Evolutionary conservation across 2,797 vertebrate genomes (phyloP).

Genomic region (Triplophysa yarkandensis): DNA sequence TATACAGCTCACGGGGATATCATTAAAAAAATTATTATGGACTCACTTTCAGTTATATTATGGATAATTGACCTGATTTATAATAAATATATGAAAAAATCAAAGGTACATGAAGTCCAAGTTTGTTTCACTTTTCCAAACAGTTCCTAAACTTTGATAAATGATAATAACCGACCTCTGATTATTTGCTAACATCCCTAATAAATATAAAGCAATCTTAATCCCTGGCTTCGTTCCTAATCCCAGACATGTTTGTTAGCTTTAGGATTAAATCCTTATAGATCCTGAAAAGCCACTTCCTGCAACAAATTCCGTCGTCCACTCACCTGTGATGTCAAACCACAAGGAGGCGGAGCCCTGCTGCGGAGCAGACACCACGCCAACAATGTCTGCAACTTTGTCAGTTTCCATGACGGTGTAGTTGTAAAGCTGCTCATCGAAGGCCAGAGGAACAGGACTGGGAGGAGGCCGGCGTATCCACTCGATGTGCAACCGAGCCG

Average conservation of each 20-base stretch:
- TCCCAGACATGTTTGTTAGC: not conserved
- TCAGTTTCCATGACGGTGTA: conserved; percentile 95
- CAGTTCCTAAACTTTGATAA: too few species aligned
- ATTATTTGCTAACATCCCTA: too few species aligned
- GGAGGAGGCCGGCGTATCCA: conserved; percentile 87
- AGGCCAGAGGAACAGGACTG: conserved; percentile 74
- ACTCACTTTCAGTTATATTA: too few species aligned
- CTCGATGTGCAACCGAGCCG: conserved; percentile 92
- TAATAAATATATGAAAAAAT: too few species aligned
- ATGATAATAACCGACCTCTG: too few species aligned
- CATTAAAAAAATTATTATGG: too few species aligned
- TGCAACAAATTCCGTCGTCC: not conserved
- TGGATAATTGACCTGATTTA: too few species aligned
- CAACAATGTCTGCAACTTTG: conserved; percentile 91
- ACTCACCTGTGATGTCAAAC: conserved; percentile 95
- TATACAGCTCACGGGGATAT: not conserved
- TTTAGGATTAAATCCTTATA: not conserved
- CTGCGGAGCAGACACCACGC: conserved; percentile 91
- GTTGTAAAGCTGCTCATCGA: conserved; percentile 92
- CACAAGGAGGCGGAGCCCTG: conserved; percentile 84
- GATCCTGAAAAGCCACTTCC: not conserved
- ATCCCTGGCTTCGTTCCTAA: not conserved
- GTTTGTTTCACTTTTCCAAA: too few species aligned
- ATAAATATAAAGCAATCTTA: not conserved
- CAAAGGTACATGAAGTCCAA: too few species aligned